Base-by-base conservation (phyloP, 92 coral and sea anemone genomes). In the Epizoanthus illoricatus region DNA sequence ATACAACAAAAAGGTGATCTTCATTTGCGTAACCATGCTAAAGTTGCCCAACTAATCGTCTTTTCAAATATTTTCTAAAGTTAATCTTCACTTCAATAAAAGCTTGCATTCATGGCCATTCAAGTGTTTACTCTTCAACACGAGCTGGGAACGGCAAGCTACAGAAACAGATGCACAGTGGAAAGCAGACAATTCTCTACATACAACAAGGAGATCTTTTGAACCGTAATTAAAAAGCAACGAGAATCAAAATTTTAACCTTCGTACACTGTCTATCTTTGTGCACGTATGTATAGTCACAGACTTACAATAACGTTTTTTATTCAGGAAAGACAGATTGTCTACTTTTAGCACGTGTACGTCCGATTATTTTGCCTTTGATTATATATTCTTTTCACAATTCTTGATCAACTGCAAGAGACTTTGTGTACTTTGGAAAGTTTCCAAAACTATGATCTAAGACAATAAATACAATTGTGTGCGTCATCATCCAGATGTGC, bases 331-430 rank as follows among this genome's bases (percentile, higher is more conserved):
- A 65, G 81, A 64, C 21, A 59, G 43, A 76, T 76, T 49, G 56
- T 49, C 69, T 64, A 10, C 54, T 40, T 17, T 56, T 28, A 74
- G 61, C 28, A 64, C 40, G 36, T 7, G 39, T 1, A 75, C 19
- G 7, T 7, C 5, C 17, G 18, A 20, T n/a, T 45, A 45, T 6
- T 70, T 23, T 39, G 43, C 58, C 16, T 47, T 4, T 71, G n/a
- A 71, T 20, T 47, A 4, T 9, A 69, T 24, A 36, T 36, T 69
- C 52, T 9, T 69, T 12, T 69, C 73, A 15, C 45, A 16, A 12
- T 43, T 4, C 23, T 28, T 55, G 71, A 78, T 63, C 47, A 70
- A 43, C 65, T 78, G 24, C 56, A 78, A 78, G 43, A 78, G 45
- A 61, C 23, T 62, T 18, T 78, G 59, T 71, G 15, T 28, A 7